A percentile compares a stretch with the other conserved stretches of the same genome.
Evolutionary conservation across 2,888 invertebrate species (phyloP).

Genomic region (Trichogramma dendrolimi): DNA sequence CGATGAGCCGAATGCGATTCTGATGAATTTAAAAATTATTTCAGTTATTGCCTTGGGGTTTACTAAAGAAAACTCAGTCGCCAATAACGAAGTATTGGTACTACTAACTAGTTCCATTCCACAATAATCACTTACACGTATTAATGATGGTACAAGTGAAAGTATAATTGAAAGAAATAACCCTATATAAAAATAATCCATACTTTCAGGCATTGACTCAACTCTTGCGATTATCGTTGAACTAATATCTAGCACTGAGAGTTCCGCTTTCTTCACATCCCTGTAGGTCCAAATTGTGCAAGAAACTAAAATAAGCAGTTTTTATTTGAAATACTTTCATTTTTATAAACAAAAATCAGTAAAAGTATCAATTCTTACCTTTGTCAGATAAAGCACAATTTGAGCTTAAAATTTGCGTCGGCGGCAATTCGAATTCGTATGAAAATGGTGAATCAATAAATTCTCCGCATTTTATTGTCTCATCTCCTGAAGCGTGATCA

Average conservation of each 20-base stretch:
- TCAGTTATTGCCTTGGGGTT: slow-evolving; percentile 40
- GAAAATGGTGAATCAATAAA: slow-evolving; percentile 57
- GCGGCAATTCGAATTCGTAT: slow-evolving; percentile 67
- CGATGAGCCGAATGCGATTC: slow-evolving; percentile 54
- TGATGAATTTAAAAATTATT: slow-evolving; percentile 41
- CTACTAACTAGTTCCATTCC: slow-evolving; percentile 43
- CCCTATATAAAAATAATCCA: slow-evolving; percentile 74
- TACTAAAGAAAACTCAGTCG: slow-evolving; percentile 38
- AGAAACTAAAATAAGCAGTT: slow-evolving; percentile 64
- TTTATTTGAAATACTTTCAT: neutral
- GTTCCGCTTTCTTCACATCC: slow-evolving; percentile 86
- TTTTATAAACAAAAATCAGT: neutral
- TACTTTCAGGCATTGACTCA: slow-evolving; percentile 73
- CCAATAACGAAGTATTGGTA: slow-evolving; percentile 39
- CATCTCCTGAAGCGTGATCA: slow-evolving; percentile 49
- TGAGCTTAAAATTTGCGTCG: slow-evolving; percentile 71
- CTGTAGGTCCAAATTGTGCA: slow-evolving; percentile 93
- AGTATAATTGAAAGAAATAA: slow-evolving; percentile 60
- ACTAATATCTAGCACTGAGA: slow-evolving; percentile 91
- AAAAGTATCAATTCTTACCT: slow-evolving; percentile 54
- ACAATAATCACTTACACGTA: slow-evolving; percentile 52
- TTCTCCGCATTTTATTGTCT: slow-evolving; percentile 45
- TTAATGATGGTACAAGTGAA: slow-evolving; percentile 62
- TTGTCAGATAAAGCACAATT: slow-evolving; percentile 68
- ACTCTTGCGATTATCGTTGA: slow-evolving; percentile 90